A percentile compares a stretch with the other conserved stretches of the same genome.
These are phyloP conservation scores for Arrhamphus sclerolepis DNA, from an alignment of 2,797 vertebrate genomes.

Conservation along the genomic window DNA sequence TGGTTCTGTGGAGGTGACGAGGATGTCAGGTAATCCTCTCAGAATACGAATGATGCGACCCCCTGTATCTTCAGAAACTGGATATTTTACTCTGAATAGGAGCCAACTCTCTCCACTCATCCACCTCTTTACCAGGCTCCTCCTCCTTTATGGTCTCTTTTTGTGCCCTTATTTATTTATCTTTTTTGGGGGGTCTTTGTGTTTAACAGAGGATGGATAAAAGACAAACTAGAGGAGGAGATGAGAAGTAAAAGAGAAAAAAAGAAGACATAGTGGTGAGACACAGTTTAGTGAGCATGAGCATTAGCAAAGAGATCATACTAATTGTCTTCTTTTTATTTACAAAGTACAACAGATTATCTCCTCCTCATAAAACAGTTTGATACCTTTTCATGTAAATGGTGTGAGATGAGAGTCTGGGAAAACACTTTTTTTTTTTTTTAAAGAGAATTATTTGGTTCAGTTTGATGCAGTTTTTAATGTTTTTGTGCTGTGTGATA, in stretches of 20 bases:
- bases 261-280: constrained; percentile 14
- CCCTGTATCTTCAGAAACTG: constrained; percentile 7
- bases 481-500: too few relatives aligned
- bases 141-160: constrained; percentile 1
- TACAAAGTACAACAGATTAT: too few relatives aligned
- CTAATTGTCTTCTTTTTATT: constrained; percentile 47
- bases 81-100: constrained; percentile 1
- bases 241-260: neutral
- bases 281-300: constrained; percentile 25
- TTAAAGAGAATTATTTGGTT: too few relatives aligned
- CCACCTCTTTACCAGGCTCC: neutral
- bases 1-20: constrained; percentile 32
- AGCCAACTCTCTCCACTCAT: constrained; percentile 9
- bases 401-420: too few relatives aligned
- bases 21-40: constrained; percentile 55
- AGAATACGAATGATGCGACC: constrained; percentile 42
- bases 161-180: neutral
- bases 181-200: neutral
- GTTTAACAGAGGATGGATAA: constrained; percentile 14
- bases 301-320: constrained; percentile 54
- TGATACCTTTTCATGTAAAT: neutral
- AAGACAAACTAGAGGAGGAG: neutral
- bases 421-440: too few relatives aligned
- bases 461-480: too few relatives aligned
- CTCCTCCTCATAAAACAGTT: constrained; percentile 20